A percentile compares a stretch with the other conserved stretches of the same genome.
Conservation (phyloP, 2,888 invertebrate genomes). For the Atherix ibis region DNA sequence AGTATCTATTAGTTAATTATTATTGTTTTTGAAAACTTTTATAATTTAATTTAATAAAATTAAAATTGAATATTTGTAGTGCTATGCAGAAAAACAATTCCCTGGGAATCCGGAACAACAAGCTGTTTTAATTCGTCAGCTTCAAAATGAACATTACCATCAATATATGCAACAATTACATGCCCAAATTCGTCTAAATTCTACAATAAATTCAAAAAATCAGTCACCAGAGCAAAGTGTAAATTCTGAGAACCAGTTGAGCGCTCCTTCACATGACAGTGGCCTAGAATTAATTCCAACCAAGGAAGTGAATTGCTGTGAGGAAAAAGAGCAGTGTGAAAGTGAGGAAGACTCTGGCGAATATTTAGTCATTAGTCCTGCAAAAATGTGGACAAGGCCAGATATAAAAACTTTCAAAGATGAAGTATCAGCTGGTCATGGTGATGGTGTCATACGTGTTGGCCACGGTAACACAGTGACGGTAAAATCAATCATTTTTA, state of each 20-base stretch:
- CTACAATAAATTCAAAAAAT: conserved; percentile 10
- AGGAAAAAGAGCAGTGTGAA: conserved; percentile 12
- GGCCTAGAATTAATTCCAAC: conserved; percentile 13
- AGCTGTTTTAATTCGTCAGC: conserved; percentile 77
- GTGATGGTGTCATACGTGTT: conserved; percentile 81
- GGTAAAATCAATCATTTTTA: no score
- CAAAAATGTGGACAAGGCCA: conserved; percentile 90
- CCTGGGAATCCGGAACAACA: conserved; percentile 79
- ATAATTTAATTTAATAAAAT: neutral
- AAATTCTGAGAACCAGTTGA: conserved; percentile 12
- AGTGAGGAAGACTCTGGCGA: conserved; percentile 27
- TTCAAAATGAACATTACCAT: conserved; percentile 98
- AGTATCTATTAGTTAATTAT: no score
- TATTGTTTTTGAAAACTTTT: neutral
- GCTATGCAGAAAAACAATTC: conserved; percentile 89
- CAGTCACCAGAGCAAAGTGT: conserved; percentile 18
- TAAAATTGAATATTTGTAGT: conserved; percentile 18
- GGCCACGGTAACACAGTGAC: conserved; percentile 96
- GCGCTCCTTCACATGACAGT: conserved; percentile 13
- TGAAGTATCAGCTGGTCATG: conserved; percentile 58
- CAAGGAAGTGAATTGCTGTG: conserved; percentile 12
- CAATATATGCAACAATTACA: conserved; percentile 95
- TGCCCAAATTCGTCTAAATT: conserved; percentile 18
- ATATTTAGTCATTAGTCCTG: conserved; percentile 44
- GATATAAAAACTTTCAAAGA: conserved; percentile 85